Evolutionary conservation across 2,797 vertebrate species (phyloP).

Genomic region (Poecile montanus): DNA sequence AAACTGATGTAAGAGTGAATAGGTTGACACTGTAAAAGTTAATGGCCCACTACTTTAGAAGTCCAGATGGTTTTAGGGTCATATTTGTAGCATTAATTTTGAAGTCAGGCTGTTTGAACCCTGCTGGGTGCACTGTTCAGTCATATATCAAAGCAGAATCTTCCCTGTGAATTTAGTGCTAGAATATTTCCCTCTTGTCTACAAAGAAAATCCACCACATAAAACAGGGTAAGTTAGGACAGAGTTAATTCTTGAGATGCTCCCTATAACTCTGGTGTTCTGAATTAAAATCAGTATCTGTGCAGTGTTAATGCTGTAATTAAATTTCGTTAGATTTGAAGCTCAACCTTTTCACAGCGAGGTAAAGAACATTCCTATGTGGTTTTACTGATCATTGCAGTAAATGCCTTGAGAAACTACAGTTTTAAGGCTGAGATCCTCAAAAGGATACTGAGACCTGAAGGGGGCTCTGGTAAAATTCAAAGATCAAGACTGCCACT

Average conservation of each 20-base stretch:
- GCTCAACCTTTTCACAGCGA: slow-evolving; percentile 43
- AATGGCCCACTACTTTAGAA: slow-evolving; percentile 30
- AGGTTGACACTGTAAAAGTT: slow-evolving; percentile 48
- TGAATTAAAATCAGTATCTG: slow-evolving; percentile 18
- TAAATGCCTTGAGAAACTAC: slow-evolving; percentile 9
- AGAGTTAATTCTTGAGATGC: slow-evolving; percentile 48
- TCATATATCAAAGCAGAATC: not conserved
- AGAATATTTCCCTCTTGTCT: not conserved
- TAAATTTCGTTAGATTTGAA: slow-evolving; percentile 71
- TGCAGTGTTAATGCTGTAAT: slow-evolving; percentile 55
- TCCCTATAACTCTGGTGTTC: not conserved
- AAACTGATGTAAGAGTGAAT: slow-evolving; percentile 41
- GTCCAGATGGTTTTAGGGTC: slow-evolving; percentile 38
- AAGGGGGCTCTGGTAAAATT: not conserved
- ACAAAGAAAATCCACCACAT: not conserved
- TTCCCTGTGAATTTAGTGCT: not conserved
- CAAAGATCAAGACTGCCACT: not conserved
- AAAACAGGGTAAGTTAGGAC: not conserved
- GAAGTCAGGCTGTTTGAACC: slow-evolving; percentile 42
- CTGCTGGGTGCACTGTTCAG: not conserved
- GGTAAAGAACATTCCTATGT: slow-evolving; percentile 34
- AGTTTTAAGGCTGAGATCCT: not conserved
- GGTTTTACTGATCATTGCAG: not conserved
- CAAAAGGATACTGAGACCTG: not conserved
- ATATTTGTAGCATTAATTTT: slow-evolving; percentile 43